Evolutionary conservation across 1,140 invertebrate species (phyloP).

Genomic region (Cheumatopsyche charites): DNA sequence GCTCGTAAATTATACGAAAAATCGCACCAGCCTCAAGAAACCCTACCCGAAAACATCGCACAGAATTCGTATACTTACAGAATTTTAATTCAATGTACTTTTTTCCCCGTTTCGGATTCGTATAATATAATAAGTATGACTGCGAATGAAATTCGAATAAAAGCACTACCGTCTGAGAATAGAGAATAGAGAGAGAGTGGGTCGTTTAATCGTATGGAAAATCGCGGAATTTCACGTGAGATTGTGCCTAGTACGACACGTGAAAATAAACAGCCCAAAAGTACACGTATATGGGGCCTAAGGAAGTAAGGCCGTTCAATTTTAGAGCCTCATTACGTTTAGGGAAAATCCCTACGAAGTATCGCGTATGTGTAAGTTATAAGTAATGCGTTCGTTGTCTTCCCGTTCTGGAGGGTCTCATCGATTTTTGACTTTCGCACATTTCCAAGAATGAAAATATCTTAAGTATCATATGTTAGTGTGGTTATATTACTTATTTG

Average conservation of each 20-base stretch:
- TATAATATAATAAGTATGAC: neutral
- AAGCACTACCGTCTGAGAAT: no score
- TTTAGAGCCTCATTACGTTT: slow-evolving; percentile 13
- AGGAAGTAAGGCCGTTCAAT: neutral
- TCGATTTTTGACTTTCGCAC: no score
- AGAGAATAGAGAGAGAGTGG: neutral
- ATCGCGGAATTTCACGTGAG: slow-evolving; percentile 31
- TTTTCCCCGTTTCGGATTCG: neutral
- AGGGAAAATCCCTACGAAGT: neutral
- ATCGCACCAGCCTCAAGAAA: neutral
- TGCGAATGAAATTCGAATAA: slow-evolving; percentile 15
- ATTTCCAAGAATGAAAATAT: no score
- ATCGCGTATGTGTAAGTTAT: no score
- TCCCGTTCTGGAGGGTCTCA: no score
- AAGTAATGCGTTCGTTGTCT: no score
- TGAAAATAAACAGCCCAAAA: slow-evolving; percentile 37
- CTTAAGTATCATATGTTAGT: no score
- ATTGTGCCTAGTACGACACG: slow-evolving; percentile 38
- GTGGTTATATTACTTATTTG: no score
- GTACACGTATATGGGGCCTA: neutral
- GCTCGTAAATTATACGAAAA: slow-evolving; percentile 19
- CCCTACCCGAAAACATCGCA: neutral
- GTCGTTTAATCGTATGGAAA: slow-evolving; percentile 28
- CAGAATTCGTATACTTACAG: neutral
- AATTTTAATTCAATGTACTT: neutral